A percentile compares a stretch with the other conserved stretches of the same genome.
Evolutionary conservation across 92 coral and sea anemone species (phyloP).

Genomic region (Actinernus sp.): DNA sequence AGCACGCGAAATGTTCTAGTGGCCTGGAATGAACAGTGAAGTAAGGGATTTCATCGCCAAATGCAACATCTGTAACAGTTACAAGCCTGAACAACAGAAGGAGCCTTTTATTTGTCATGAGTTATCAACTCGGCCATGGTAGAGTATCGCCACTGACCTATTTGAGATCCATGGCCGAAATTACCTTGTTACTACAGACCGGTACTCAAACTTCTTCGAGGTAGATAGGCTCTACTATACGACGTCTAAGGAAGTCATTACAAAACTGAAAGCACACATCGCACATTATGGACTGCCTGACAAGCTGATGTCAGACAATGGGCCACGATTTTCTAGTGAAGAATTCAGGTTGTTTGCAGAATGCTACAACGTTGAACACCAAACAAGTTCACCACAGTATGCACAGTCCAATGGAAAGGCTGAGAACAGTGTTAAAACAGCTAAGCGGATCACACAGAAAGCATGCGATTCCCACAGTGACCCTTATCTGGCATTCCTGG

Average conservation of each 20-base stretch:
- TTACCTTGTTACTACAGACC: conserved; percentile 28
- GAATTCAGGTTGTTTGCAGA: too few species aligned
- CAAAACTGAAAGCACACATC: conserved; percentile 12
- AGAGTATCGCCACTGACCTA: conserved; percentile 24
- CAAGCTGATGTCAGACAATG: neutral
- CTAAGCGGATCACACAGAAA: too few species aligned
- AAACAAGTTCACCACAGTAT: too few species aligned
- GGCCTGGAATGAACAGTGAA: conserved; percentile 9
- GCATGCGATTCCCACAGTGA: too few species aligned
- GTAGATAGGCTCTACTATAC: neutral
- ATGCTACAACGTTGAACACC: too few species aligned
- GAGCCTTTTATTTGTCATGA: conserved; percentile 35
- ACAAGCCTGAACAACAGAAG: conserved; percentile 5
- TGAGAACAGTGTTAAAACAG: too few species aligned
- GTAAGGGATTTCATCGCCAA: too few species aligned
- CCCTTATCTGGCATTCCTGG: too few species aligned
- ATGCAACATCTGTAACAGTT: too few species aligned
- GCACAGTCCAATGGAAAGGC: too few species aligned
- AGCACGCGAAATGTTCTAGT: conserved; percentile 5
- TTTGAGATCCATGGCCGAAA: conserved; percentile 7
- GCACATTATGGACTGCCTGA: conserved; percentile 1
- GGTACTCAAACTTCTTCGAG: conserved; percentile 31
- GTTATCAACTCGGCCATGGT: conserved; percentile 25
- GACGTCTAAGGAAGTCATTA: neutral
- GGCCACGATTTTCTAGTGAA: neutral